Base-by-base conservation (phyloP, 2,888 invertebrate species). In the Nymphalis urticae region DNA sequence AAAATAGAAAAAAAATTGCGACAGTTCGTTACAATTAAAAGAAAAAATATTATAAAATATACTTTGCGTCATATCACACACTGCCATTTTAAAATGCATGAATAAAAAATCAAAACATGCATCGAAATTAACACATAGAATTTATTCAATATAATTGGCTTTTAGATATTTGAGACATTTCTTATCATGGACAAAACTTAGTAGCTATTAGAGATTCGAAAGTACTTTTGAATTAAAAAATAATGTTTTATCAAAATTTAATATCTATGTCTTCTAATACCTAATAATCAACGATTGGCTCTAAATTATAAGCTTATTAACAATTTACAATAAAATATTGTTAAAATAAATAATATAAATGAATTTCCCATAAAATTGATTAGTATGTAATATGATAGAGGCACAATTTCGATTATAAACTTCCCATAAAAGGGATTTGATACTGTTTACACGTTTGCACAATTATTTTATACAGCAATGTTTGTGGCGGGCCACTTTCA, bases 401-500 rank as follows among this genome's bases (percentile, higher is more conserved):
- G 72, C 72, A 72, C 72, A 48, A 42, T 63, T 68, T 63, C 62
- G 48, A 58, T 61, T 65, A 65, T 63, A 70, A 64, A 61, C 19
- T 19, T 19, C 61, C 62, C 62, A n/a, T 56, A 60, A 50, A 48
- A 62, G 56, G 54, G 58, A 56, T 69, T 54, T 69, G 56, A 62
- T 64, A 62, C 62, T 59, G 64, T 70, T 68, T 70, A 70, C 65
- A 72, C 65, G 27, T 56, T 48, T 62, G 72, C 72, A 72, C 72
- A 65, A 54, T 64, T 62, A 59, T 71, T 72, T 68, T 66, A 68
- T 72, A 72, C 59, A 58, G 54, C 61, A 64, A 62, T 65, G 64
- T 62, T 68, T 60, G 72, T 72, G 72, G 71, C 72, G 71, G 72
- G 72, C 72, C 72, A 72, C 71, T 71, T 59, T 69, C 62, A 62